phyloP scores from a whole-genome alignment of 2,113 vertebrate species.

The Alectura lathami region DNA sequence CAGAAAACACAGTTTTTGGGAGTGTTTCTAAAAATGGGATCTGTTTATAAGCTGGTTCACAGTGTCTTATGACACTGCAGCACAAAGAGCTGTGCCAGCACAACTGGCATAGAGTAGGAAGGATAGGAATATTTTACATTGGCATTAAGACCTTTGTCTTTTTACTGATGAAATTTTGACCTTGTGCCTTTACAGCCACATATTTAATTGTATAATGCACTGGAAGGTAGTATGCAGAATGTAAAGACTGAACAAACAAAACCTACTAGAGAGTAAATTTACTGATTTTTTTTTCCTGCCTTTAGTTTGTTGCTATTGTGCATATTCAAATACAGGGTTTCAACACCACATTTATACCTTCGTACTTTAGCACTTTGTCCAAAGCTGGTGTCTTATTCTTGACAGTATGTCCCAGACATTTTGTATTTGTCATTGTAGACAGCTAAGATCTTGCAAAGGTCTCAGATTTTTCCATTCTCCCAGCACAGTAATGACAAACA shows the following conservation, averaged over 20 bases:
- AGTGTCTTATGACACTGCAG: neutral
- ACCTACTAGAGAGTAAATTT: neutral
- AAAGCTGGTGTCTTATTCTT: constrained; percentile 13
- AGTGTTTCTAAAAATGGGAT: neutral
- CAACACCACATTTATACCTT: constrained; percentile 32
- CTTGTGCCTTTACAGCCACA: neutral
- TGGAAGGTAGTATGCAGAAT: neutral
- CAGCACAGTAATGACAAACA: neutral
- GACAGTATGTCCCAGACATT: constrained; percentile 40
- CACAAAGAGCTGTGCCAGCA: neutral
- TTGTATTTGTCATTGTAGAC: constrained; percentile 8
- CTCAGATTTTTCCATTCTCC: neutral
- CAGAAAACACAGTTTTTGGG: neutral
- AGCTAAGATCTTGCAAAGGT: neutral
- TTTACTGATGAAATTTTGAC: neutral
- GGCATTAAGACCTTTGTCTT: neutral
- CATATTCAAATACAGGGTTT: constrained; percentile 2
- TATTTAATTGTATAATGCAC: neutral
- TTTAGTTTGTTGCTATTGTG: neutral
- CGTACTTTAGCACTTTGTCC: constrained; percentile 40
- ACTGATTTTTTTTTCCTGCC: neutral
- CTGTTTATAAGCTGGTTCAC: neutral
- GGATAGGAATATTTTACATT: neutral
- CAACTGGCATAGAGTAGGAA: neutral
- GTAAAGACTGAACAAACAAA: neutral